These are phyloP conservation scores for Phenganax stokvisi DNA, from an alignment of 92 coral and sea anemone genomes.

Conservation along the genomic window DNA sequence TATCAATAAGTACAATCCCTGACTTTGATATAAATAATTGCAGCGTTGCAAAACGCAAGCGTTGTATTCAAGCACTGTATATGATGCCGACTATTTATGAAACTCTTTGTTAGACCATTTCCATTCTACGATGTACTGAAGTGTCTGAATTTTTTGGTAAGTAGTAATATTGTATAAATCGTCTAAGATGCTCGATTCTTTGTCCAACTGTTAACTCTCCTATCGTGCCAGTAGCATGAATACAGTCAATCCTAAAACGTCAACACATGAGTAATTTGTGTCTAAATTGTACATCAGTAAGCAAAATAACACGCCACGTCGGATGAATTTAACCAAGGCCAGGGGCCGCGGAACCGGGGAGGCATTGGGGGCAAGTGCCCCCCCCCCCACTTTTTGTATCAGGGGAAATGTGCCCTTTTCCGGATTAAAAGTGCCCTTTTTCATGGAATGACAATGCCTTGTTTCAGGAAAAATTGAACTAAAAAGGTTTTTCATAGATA, in stretches of 20 bases:
- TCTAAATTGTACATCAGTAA: not conserved
- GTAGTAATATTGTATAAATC: slow-evolving; percentile 24
- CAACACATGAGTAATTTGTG: not conserved
- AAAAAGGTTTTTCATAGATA: too few relatives aligned
- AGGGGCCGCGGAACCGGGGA: too few relatives aligned
- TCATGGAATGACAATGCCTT: too few relatives aligned
- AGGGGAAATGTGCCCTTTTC: too few relatives aligned
- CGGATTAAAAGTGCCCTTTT: too few relatives aligned
- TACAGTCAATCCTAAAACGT: slow-evolving; percentile 30
- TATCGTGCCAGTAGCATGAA: slow-evolving; percentile 38
- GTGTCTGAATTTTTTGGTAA: slow-evolving; percentile 1
- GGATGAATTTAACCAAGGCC: not conserved
- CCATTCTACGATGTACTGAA: not conserved
- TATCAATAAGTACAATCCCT: too few relatives aligned
- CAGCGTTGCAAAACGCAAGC: too few relatives aligned
- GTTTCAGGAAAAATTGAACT: too few relatives aligned
- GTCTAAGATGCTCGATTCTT: slow-evolving; percentile 24
- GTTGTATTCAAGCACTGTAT: not conserved
- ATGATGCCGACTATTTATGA: not conserved
- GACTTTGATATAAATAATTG: too few relatives aligned
- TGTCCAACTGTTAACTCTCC: slow-evolving; percentile 28
- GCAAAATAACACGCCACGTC: not conserved
- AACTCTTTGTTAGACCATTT: not conserved
- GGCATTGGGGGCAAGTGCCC: too few relatives aligned
- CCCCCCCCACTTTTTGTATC: too few relatives aligned